Conservation (phyloP, 2,113 vertebrate genomes). For the Pachycephala philippinensis region DNA sequence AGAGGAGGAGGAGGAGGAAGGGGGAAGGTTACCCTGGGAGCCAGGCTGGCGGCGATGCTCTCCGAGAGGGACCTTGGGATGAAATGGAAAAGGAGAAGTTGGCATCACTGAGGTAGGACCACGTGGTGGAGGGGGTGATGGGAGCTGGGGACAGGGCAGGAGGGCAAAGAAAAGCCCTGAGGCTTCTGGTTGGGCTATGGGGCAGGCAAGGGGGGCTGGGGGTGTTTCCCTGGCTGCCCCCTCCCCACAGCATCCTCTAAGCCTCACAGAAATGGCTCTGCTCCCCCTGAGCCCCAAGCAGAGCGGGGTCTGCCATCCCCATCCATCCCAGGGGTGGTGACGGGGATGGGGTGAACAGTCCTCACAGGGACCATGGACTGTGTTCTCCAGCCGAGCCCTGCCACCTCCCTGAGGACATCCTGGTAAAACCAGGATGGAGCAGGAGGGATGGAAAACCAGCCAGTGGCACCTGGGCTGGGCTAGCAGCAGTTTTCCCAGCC, state of each 20-base stretch:
- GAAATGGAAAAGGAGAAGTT: conserved; percentile 80
- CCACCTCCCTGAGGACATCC: background rate
- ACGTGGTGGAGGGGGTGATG: background rate
- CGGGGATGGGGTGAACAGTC: background rate
- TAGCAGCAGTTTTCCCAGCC: background rate
- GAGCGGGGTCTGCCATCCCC: background rate
- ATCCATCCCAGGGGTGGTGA: background rate
- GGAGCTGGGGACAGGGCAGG: background rate
- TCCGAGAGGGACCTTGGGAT: conserved; percentile 81
- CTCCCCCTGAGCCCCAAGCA: background rate
- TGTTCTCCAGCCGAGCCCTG: background rate
- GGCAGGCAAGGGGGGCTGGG: background rate
- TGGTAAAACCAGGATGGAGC: background rate
- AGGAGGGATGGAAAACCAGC: background rate
- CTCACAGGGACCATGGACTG: rapidly evolving
- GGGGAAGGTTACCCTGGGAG: conserved; percentile 83
- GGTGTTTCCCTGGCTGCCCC: background rate
- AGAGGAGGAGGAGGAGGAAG: conserved; percentile 42
- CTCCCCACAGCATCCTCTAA: background rate
- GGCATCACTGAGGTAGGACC: conserved; percentile 49
- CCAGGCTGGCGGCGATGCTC: conserved; percentile 75
- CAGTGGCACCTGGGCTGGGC: background rate
- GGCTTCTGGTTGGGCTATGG: background rate
- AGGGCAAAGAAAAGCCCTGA: background rate
- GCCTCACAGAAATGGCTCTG: background rate